Evolutionary conservation across 2,888 invertebrate species (phyloP).

Genomic region (Emmelina monodactyla): DNA sequence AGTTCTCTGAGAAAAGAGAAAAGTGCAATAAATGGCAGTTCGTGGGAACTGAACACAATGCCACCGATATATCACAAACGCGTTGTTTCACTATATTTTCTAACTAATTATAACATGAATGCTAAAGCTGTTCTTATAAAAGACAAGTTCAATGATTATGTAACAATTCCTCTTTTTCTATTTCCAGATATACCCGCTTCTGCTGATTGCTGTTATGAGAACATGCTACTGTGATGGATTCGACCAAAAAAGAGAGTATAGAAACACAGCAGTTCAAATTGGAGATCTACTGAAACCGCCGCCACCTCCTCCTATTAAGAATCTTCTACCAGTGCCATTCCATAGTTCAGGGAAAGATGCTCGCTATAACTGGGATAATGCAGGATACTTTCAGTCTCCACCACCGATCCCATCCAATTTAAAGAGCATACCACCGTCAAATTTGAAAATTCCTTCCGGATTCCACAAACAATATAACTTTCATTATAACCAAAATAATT

Average conservation of each 20-base stretch:
- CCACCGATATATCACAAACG: constrained; percentile 41
- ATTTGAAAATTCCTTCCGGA: constrained; percentile 52
- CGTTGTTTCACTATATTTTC: constrained; percentile 55
- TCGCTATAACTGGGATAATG: constrained; percentile 37
- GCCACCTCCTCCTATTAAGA: constrained; percentile 38
- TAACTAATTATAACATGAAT: constrained; percentile 41
- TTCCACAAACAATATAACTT: constrained; percentile 58
- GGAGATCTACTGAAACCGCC: constrained; percentile 52
- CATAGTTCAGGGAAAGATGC: constrained; percentile 36
- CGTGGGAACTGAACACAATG: constrained; percentile 51
- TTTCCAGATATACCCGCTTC: constrained; percentile 44
- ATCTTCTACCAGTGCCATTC: constrained; percentile 46
- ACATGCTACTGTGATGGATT: constrained; percentile 26
- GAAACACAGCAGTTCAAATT: constrained; percentile 35
- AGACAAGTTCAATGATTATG: constrained; percentile 8
- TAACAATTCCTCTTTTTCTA: constrained; percentile 14
- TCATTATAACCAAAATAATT: too few relatives aligned
- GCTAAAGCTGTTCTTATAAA: constrained; percentile 11
- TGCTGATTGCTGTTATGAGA: constrained; percentile 31
- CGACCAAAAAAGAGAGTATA: constrained; percentile 23
- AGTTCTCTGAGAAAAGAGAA: constrained; percentile 60
- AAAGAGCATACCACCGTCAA: constrained; percentile 21
- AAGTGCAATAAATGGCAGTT: constrained; percentile 51
- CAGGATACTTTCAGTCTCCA: constrained; percentile 34
- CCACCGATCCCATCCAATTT: constrained; percentile 27